Conservation (phyloP, 2,888 invertebrate species). For the Onthophagus sagittarius region DNA sequence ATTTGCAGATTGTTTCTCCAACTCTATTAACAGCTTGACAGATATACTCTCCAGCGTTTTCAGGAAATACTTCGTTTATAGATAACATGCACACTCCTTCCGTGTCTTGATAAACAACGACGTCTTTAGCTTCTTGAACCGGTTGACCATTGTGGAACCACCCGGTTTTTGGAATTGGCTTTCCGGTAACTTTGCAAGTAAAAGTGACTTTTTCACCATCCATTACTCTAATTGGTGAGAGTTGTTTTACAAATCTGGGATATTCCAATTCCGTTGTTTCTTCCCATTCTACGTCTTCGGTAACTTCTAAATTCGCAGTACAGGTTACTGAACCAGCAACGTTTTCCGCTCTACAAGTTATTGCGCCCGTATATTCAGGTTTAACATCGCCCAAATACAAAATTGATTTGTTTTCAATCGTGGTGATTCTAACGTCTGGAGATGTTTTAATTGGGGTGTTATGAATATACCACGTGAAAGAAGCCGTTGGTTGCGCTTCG, state of each 20-base stretch:
- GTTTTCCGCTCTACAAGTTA: slow-evolving; percentile 87
- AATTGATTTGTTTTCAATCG: slow-evolving; percentile 74
- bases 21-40: slow-evolving; percentile 79
- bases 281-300: slow-evolving; percentile 57
- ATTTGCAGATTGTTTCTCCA: slow-evolving; percentile 76
- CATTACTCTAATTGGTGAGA: slow-evolving; percentile 76
- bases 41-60: slow-evolving; percentile 83
- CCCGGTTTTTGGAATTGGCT: slow-evolving; percentile 73
- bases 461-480: slow-evolving; percentile 84
- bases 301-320: slow-evolving; percentile 66
- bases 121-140: slow-evolving; percentile 73
- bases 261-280: slow-evolving; percentile 61
- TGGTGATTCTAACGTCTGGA: slow-evolving; percentile 67
- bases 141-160: slow-evolving; percentile 75
- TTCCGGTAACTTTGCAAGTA: slow-evolving; percentile 68
- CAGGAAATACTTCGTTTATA: slow-evolving; percentile 84
- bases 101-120: slow-evolving; percentile 67
- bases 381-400: slow-evolving; percentile 70
- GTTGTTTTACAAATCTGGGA: slow-evolving; percentile 72
- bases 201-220: slow-evolving; percentile 83
- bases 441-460: slow-evolving; percentile 68
- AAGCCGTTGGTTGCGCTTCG: slow-evolving; percentile 71
- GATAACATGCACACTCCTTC: slow-evolving; percentile 77
- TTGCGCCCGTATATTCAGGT: slow-evolving; percentile 67
- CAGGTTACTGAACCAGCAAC: slow-evolving; percentile 85